A percentile compares a stretch with the other conserved stretches of the same genome.
phyloP scores from a whole-genome alignment of 2,113 vertebrate species.

The Gallinago media region DNA sequence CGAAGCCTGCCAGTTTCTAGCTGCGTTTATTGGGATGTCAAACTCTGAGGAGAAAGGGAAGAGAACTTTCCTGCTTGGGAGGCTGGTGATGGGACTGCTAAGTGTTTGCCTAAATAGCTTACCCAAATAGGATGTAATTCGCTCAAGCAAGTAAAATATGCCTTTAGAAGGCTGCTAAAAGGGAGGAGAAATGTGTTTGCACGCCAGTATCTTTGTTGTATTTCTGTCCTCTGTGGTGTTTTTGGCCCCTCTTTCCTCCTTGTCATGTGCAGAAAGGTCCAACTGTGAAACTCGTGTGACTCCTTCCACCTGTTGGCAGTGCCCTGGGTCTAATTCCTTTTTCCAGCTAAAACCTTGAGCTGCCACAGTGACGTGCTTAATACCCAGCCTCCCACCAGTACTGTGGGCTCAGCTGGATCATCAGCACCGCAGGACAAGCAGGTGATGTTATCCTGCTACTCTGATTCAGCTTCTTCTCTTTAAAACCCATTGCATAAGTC shows the following conservation, averaged over 20 bases:
- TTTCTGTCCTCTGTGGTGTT: neutral
- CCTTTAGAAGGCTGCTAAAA: neutral
- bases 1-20: neutral
- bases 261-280: neutral
- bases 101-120: neutral
- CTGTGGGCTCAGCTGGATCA: accelerated
- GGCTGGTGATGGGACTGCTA: no score
- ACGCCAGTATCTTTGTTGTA: neutral
- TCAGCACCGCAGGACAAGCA: accelerated
- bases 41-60: neutral
- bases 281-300: accelerated
- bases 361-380: accelerated
- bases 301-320: neutral
- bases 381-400: neutral
- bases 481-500: accelerated
- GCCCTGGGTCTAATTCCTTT: neutral
- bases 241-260: neutral
- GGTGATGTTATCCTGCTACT: accelerated
- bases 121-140: neutral
- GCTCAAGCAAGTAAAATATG: neutral
- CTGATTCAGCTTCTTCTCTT: neutral
- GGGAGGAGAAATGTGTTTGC: neutral
- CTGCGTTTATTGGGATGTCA: neutral
- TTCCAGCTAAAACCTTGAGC: neutral
- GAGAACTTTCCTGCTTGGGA: neutral